phyloP scores from a whole-genome alignment of 2,113 vertebrate genomes.

The Campylomormyrus tamandua region DNA sequence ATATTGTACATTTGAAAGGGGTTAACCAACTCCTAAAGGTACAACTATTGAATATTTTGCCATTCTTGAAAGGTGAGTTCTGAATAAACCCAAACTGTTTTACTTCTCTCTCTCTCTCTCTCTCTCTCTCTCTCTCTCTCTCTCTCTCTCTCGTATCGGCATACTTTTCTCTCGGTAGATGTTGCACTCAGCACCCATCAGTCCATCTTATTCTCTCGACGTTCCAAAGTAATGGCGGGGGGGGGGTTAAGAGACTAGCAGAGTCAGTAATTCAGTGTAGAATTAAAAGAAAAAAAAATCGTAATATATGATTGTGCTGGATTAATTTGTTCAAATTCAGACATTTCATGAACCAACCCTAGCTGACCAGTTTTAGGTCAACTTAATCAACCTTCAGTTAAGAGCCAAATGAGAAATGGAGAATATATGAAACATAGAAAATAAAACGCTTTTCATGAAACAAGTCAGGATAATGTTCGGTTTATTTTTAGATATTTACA shows the following conservation, averaged over 20 bases:
- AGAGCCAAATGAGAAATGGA: background rate
- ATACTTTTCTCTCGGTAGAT: background rate
- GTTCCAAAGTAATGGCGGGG: slow-evolving; percentile 54
- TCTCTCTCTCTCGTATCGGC: background rate
- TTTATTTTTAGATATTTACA: slow-evolving; percentile 64
- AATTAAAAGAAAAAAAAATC: slow-evolving; percentile 23
- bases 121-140: background rate
- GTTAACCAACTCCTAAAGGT: background rate
- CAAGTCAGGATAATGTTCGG: slow-evolving; percentile 27
- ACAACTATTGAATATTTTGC: background rate
- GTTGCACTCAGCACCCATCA: background rate
- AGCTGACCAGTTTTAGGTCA: background rate
- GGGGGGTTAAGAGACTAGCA: slow-evolving; percentile 69
- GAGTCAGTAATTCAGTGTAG: slow-evolving; percentile 34
- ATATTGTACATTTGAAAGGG: background rate
- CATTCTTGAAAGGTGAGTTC: background rate
- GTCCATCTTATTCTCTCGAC: slow-evolving; percentile 68
- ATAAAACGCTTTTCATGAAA: background rate
- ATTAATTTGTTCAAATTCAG: background rate
- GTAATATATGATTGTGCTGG: background rate
- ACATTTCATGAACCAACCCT: background rate
- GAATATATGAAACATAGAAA: background rate
- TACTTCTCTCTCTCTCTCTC: background rate
- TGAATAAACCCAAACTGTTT: background rate
- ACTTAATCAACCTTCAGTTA: too few species aligned